phyloP scores from a whole-genome alignment of 2,797 vertebrate species.

The Urocyon cinereoargenteus region DNA sequence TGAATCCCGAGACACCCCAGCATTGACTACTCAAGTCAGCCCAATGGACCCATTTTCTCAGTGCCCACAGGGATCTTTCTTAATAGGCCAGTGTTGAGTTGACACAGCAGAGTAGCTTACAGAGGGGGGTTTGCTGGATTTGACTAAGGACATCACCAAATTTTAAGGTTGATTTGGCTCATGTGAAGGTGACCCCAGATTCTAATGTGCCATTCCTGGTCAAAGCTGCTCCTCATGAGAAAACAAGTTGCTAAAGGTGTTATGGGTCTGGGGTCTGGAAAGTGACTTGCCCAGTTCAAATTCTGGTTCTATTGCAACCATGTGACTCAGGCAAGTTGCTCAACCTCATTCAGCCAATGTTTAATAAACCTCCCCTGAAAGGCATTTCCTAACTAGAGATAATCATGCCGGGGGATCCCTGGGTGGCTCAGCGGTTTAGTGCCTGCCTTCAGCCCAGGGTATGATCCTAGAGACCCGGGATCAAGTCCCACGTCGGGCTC shows the following conservation, averaged over 20 bases:
- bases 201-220: background rate
- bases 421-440: too few species aligned
- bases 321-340: background rate
- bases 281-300: background rate
- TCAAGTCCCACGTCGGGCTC: too few species aligned
- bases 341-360: background rate
- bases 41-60: background rate
- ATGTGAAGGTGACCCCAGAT: background rate
- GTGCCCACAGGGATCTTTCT: background rate
- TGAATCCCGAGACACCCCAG: too few species aligned
- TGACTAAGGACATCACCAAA: fast-evolving
- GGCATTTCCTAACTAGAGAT: background rate
- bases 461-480: too few species aligned
- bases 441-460: too few species aligned
- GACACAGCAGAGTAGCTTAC: background rate
- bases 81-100: too few species aligned
- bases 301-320: background rate
- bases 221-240: background rate
- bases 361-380: background rate
- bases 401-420: too few species aligned
- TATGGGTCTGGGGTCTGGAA: background rate
- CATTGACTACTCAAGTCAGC: background rate
- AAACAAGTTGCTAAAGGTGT: background rate
- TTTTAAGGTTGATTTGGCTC: background rate
- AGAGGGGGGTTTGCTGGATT: too few species aligned